Base-by-base conservation (phyloP, 2,797 vertebrate species). In the Mormyrus proboscirostris region DNA sequence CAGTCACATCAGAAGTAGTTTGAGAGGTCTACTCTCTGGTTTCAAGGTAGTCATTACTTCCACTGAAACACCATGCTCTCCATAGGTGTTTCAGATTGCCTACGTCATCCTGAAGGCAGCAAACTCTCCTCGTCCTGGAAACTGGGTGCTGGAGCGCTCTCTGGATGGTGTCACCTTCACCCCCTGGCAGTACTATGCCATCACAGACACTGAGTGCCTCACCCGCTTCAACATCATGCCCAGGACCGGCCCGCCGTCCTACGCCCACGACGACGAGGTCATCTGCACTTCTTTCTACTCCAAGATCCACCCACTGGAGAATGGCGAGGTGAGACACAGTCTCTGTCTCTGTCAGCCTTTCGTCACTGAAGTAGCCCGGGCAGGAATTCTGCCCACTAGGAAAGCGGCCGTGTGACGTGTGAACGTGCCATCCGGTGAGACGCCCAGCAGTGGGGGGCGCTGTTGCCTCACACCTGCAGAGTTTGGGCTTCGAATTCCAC, bases 281-380 rank as follows among this genome's bases (percentile, higher is more conserved):
- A 99, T 99, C 95, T 99, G 98, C 91, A 99, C 98, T 9, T 98
- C 98, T 0, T 98, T 97, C 93, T 99, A 99, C 91, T 99, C 98
- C 53, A 98, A 96, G 94, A 97, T 99, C 88, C 98, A 98, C 87
- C 98, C 98, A 1, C 95, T 99, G 94, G 98, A 99, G 93, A 99
- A 99, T 0, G 98, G 98, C 95, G 98, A 99, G 98, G 98, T 99
- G 96, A 96, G 95, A 38, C 69, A 33, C 33, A 5, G 14, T 65
- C 55, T 62, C 50, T 38, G 14, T 65, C 55, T 62, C 50, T 38
- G 6, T 41, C 19, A 10, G 84, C 25, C n/a, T 3, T 55, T 16
- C 14, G 25, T 4, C 9, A 4, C 49, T 10, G 25, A 16, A 14
- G 33, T 29, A 38, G 9, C 8, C 9, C 4, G 8, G 29, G 10